Percentiles rank a stretch among this genome's conserved stretches.
phyloP scores from a whole-genome alignment of 2,797 vertebrate species.

The Bufotes viridis region DNA sequence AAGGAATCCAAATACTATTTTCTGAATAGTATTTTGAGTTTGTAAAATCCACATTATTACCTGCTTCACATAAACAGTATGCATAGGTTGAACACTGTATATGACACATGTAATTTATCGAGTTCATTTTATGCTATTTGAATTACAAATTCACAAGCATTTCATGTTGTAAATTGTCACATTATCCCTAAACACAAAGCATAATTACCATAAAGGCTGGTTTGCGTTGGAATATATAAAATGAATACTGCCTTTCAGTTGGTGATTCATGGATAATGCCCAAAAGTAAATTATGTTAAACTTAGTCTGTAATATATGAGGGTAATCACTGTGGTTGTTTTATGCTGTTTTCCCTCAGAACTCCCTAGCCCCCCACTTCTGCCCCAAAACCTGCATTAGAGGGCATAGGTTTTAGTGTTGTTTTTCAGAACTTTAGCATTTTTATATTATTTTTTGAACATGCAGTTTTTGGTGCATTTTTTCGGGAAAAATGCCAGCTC shows the following conservation, averaged over 20 bases:
- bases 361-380: no score
- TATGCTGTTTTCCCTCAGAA: background rate
- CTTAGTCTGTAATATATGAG: background rate
- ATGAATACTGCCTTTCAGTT: background rate
- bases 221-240: background rate
- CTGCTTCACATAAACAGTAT: background rate
- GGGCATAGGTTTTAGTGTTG: no score
- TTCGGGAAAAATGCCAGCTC: no score
- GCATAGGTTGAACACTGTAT: background rate
- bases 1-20: background rate
- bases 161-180: background rate
- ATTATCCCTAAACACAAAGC: constrained; percentile 3
- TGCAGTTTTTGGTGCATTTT: no score
- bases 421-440: no score
- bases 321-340: background rate
- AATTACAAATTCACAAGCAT: background rate
- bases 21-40: background rate
- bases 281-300: background rate
- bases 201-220: background rate
- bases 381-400: no score
- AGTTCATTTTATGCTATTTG: background rate
- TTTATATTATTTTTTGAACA: no score
- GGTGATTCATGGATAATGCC: background rate
- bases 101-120: background rate
- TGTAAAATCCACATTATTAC: background rate